Base-by-base conservation (phyloP, 2,113 vertebrate genomes). In the Chascanopsetta lugubris region DNA sequence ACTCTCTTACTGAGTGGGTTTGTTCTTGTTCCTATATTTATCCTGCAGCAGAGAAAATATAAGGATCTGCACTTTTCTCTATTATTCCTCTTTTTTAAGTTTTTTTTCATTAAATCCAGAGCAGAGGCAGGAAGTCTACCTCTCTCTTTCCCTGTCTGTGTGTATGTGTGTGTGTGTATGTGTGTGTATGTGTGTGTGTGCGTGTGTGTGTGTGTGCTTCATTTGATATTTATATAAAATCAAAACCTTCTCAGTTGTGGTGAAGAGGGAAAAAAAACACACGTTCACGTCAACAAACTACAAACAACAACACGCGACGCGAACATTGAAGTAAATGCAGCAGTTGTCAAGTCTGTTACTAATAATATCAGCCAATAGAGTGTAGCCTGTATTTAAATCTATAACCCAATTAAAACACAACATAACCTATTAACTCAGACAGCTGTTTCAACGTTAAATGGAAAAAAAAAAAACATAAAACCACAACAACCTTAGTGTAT, bases 341-440 rank as follows among this genome's bases (percentile, higher is more conserved):
- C 51, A 58, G 67, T 50, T 84, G 72, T 71, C 73, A 73, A 2
- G 49, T 38, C 1, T 70, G 77, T 57, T 81, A 13, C 53, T 70
- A 83, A 57, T 68, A 83, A 84, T 78, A 83, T 13, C 29, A 69
- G 9, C n/a, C 55, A 29, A 32, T 40, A 25, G n/a, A n/a, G 25
- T 27, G 26, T 20, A 38, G 34, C 46, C 8, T 36, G 22, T 17
- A 26, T 27, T 4, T 20, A 34, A 20, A 62, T 50, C 8, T 36
- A 26, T 17, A 26, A 29, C 4, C 25, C 43, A 20, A 62, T 51
- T 18, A 67, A 70, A 48, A 57, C 7, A 27, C 5, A 45, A 57
- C 1, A 25, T 13, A 15, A 13, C 13, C 17, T 24, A 20, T 53
- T 8, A 3, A 49, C 24, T 49, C 40, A 63, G 2, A 26, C 13